Evolutionary conservation across 2,113 vertebrate species (phyloP).

Genomic region (Channa maculata): DNA sequence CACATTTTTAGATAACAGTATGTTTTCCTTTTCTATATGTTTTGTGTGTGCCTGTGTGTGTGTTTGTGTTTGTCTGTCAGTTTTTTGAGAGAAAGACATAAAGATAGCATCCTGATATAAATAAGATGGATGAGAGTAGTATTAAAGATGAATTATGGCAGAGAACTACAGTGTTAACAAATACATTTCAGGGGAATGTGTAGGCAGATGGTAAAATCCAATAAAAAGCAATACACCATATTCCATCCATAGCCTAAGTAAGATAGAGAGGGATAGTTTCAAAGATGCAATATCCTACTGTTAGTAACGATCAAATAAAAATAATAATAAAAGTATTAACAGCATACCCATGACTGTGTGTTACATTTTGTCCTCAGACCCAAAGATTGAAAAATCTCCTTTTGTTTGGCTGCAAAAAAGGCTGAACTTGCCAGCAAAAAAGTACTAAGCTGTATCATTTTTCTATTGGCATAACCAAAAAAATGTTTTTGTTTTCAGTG

Average conservation of each 20-base stretch:
- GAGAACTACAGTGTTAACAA: background rate
- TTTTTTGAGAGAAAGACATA: background rate
- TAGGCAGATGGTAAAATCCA: slow-evolving; percentile 6
- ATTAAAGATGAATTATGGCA: slow-evolving; percentile 28
- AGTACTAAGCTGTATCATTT: too few species aligned
- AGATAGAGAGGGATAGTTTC: background rate
- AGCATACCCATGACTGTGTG: background rate
- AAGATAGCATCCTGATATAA: slow-evolving; percentile 14
- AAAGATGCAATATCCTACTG: background rate
- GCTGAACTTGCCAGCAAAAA: too few species aligned
- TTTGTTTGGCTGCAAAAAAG: too few species aligned
- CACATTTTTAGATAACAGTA: background rate
- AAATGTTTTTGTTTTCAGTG: too few species aligned
- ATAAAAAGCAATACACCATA: background rate
- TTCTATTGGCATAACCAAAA: too few species aligned
- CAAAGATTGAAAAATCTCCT: too few species aligned
- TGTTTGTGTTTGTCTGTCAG: too few species aligned
- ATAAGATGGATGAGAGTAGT: slow-evolving; percentile 25
- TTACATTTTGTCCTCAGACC: background rate
- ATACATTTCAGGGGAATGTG: background rate
- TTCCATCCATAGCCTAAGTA: background rate
- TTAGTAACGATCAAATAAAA: background rate
- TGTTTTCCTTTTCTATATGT: background rate
- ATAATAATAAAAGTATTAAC: too few species aligned
- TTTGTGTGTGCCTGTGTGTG: background rate